Evolutionary conservation across 2,797 vertebrate species (phyloP).

Genomic region (Coregonus sp.): DNA sequence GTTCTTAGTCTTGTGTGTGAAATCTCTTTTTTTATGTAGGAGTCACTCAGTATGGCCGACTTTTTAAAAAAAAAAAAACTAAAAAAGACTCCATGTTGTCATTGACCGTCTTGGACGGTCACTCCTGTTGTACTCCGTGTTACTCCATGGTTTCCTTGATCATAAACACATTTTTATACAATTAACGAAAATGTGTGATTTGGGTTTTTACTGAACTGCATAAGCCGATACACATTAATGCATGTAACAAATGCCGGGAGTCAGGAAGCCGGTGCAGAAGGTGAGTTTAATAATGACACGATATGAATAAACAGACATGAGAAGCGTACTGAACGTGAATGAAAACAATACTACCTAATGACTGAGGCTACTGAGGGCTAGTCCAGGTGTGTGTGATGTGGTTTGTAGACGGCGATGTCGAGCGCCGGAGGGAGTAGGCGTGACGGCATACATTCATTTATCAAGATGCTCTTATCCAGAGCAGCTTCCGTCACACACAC

Average conservation of each 20-base stretch:
- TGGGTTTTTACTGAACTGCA: background rate
- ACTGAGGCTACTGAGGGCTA: too few species aligned
- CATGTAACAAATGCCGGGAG: too few species aligned
- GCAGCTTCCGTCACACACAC: background rate
- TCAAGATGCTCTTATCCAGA: background rate
- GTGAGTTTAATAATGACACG: too few species aligned
- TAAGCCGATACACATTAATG: too few species aligned
- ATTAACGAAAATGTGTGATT: constrained; percentile 25
- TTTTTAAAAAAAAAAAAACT: too few species aligned
- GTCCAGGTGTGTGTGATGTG: too few species aligned
- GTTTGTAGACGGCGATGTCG: too few species aligned
- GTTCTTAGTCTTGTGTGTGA: constrained; percentile 52
- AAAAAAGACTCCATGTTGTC: constrained; percentile 2
- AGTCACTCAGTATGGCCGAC: constrained; percentile 50
- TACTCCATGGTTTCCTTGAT: constrained; percentile 78
- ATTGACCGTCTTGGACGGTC: constrained; percentile 73
- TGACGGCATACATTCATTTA: background rate
- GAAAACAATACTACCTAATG: too few species aligned
- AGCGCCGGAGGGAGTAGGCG: too few species aligned
- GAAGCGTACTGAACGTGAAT: too few species aligned
- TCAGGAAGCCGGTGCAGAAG: too few species aligned
- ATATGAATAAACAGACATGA: too few species aligned
- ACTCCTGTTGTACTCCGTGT: constrained; percentile 82
- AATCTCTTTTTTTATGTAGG: constrained; percentile 62
- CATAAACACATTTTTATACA: constrained; percentile 74